Evolutionary conservation across 2,113 vertebrate species (phyloP).

Genomic region (Neodontobutis hainanensis): DNA sequence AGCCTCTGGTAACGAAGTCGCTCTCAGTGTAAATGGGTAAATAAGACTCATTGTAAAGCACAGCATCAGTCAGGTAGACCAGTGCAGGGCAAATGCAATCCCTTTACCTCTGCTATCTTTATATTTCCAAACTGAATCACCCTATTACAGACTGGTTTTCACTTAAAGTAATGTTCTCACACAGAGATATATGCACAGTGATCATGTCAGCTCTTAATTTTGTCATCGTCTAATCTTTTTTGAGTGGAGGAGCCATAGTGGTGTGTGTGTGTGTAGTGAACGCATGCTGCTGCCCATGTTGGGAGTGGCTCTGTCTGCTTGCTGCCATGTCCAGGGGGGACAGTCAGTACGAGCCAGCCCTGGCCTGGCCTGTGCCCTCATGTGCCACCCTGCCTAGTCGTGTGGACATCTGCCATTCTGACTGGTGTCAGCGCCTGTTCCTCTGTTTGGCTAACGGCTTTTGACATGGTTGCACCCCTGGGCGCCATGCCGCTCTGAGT

Average conservation of each 20-base stretch:
- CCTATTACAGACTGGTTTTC: no score
- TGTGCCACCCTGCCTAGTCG: slow-evolving; percentile 71
- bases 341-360: slow-evolving; percentile 53
- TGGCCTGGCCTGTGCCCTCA: slow-evolving; percentile 62
- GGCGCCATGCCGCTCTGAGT: slow-evolving; percentile 51
- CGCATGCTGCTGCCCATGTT: slow-evolving; percentile 44
- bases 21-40: neutral
- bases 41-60: neutral
- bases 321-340: slow-evolving; percentile 68
- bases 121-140: no score
- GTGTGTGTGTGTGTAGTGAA: slow-evolving; percentile 23
- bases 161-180: neutral
- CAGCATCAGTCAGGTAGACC: no score
- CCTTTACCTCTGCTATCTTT: no score
- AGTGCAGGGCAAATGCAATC: no score
- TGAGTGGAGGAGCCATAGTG: slow-evolving; percentile 30
- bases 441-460: slow-evolving; percentile 65
- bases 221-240: slow-evolving; percentile 53
- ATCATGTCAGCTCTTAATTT: slow-evolving; percentile 31
- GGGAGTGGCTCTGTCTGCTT: slow-evolving; percentile 63
- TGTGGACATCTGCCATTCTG: slow-evolving; percentile 81
- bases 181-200: neutral
- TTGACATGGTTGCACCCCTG: slow-evolving; percentile 64
- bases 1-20: neutral
- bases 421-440: slow-evolving; percentile 71